phyloP scores from a whole-genome alignment of 1,140 invertebrate genomes.

The Lordiphosa collinella region DNA sequence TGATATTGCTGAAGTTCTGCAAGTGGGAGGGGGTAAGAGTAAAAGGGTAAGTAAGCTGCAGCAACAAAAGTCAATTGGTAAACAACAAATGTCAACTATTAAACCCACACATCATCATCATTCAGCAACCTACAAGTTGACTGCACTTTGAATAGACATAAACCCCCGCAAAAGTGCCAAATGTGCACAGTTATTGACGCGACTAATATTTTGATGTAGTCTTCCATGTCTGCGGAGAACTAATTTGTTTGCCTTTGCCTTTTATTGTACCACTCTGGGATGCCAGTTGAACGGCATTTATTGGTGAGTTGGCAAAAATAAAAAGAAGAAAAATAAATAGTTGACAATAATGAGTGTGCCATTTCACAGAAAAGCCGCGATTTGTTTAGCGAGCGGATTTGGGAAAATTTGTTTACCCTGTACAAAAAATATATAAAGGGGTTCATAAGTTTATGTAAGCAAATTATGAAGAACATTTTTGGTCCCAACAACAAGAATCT shows the following conservation, averaged over 20 bases:
- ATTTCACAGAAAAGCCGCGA: no score
- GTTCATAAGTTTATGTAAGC: no score
- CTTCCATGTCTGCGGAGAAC: conserved; percentile 16
- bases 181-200: conserved; percentile 62
- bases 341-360: not conserved
- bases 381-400: no score
- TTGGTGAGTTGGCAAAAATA: conserved; percentile 43
- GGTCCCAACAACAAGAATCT: no score
- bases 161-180: conserved; percentile 41
- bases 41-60: conserved; percentile 38
- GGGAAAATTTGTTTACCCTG: no score
- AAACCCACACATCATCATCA: conserved; percentile 48
- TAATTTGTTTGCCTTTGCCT: conserved; percentile 62
- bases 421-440: no score
- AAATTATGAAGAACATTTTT: no score
- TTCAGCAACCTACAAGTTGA: conserved; percentile 25
- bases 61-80: conserved; percentile 60
- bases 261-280: not conserved
- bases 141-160: conserved; percentile 38
- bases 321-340: conserved; percentile 6
- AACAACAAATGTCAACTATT: conserved; percentile 60
- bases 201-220: conserved; percentile 63
- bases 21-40: conserved; percentile 24
- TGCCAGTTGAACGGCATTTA: conserved; percentile 48
- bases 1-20: conserved; percentile 72